Conservation (phyloP, 2,888 invertebrate species). For the Spodoptera picta region DNA sequence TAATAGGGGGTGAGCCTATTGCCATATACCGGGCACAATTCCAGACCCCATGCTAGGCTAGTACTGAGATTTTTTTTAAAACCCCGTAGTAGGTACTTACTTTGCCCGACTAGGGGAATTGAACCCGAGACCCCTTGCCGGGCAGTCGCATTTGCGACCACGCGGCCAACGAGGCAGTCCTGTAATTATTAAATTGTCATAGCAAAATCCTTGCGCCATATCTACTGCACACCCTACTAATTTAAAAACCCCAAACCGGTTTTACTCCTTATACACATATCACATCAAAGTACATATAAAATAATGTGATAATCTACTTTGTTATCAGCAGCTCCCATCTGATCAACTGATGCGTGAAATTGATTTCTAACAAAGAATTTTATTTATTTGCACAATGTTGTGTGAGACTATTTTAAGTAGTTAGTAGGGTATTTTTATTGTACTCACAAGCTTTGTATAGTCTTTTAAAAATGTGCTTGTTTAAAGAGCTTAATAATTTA, state of each 20-base stretch:
- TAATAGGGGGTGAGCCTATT: too few species aligned
- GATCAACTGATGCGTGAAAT: constrained; percentile 56
- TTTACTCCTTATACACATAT: constrained; percentile 13
- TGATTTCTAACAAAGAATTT: constrained; percentile 52
- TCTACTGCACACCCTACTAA: constrained; percentile 2
- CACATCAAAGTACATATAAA: constrained; percentile 23
- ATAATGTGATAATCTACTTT: constrained; percentile 44
- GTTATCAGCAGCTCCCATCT: constrained; percentile 42
- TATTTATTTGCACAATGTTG: constrained; percentile 16
- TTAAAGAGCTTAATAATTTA: too few species aligned
- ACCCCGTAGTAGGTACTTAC: too few species aligned
- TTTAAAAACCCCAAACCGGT: constrained; percentile 10
- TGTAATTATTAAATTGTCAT: not conserved
- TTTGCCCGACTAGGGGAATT: too few species aligned
- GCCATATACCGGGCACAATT: too few species aligned
- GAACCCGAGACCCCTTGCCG: too few species aligned
- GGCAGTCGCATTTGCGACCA: too few species aligned
- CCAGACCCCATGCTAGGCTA: too few species aligned
- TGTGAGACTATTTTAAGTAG: not conserved
- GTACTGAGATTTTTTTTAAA: too few species aligned
- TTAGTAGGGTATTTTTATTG: not conserved
- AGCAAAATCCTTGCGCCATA: constrained; percentile 9
- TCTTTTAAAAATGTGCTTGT: too few species aligned
- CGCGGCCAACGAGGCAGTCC: too few species aligned
- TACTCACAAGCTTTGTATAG: not conserved